A percentile compares a stretch with the other conserved stretches of the same genome.
phyloP scores from a whole-genome alignment of 1,140 invertebrate species.

The Trachymyrmex septentrionalis region DNA sequence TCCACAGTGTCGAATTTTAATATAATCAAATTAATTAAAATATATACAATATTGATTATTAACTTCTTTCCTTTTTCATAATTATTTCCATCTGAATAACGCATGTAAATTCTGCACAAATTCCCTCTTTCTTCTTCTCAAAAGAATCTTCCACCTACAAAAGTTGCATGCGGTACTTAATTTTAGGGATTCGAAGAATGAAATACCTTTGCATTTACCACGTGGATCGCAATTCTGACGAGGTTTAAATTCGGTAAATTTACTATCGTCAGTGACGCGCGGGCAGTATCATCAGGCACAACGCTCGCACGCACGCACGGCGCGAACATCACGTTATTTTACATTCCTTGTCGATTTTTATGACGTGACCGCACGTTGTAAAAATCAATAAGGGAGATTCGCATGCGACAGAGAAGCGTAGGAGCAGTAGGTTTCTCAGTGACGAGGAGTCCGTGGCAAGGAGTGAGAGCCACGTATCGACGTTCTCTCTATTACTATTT shows the following conservation, averaged over 20 bases:
- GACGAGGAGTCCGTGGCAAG: not conserved
- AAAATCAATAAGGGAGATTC: conserved; percentile 73
- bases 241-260: conserved; percentile 69
- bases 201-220: conserved; percentile 40
- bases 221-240: conserved; percentile 33
- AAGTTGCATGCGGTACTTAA: not conserved
- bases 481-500: conserved; percentile 59
- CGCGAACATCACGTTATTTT: conserved; percentile 68
- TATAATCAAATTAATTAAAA: not conserved
- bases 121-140: not conserved
- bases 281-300: conserved; percentile 18
- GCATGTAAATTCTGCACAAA: not conserved
- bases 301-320: conserved; percentile 23
- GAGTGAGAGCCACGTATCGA: not conserved
- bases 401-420: conserved; percentile 40
- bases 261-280: conserved; percentile 59
- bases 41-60: not conserved
- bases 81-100: not conserved
- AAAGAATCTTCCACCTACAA: not conserved
- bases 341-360: conserved; percentile 73
- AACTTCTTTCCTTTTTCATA: not conserved
- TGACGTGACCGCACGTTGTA: conserved; percentile 64
- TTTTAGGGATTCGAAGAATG: not conserved
- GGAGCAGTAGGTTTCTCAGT: conserved; percentile 24
- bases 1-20: not conserved